These are phyloP conservation scores for Cylloceria caligata DNA, from an alignment of 2,888 invertebrate species.

Conservation along the genomic window DNA sequence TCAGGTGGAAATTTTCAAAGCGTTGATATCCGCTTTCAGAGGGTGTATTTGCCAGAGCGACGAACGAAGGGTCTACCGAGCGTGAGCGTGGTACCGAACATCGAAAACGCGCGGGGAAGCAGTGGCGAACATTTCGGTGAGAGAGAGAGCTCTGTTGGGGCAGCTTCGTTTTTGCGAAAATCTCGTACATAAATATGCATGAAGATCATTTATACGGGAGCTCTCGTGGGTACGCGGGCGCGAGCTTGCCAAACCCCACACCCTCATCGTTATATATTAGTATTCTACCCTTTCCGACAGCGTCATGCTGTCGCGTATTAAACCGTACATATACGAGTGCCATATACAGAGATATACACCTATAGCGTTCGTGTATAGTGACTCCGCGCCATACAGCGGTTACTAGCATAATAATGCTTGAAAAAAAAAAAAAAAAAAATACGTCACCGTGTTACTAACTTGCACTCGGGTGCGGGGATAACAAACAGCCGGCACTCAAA, in stretches of 20 bases:
- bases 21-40: constrained; percentile 79
- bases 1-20: constrained; percentile 81
- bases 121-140: neutral
- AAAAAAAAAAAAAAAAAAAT: constrained; percentile 50
- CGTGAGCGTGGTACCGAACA: constrained; percentile 51
- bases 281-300: constrained; percentile 47
- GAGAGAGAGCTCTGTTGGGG: constrained; percentile 66
- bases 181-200: constrained; percentile 82
- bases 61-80: constrained; percentile 26
- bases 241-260: constrained; percentile 52
- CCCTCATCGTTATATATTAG: constrained; percentile 54
- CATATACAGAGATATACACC: neutral
- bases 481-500: constrained; percentile 11
- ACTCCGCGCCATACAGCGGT: neutral
- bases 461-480: constrained; percentile 74
- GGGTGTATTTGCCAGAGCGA: constrained; percentile 56
- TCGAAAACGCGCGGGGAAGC: constrained; percentile 47
- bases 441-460: constrained; percentile 78
- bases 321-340: constrained; percentile 9
- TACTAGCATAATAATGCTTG: constrained; percentile 38
- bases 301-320: constrained; percentile 22
- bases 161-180: constrained; percentile 81
- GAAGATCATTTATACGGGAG: constrained; percentile 83
- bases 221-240: constrained; percentile 59
- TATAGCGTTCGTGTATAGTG: constrained; percentile 3